Evolutionary conservation across 1,140 invertebrate species (phyloP).

Genomic region (Littorina saxatilis): DNA sequence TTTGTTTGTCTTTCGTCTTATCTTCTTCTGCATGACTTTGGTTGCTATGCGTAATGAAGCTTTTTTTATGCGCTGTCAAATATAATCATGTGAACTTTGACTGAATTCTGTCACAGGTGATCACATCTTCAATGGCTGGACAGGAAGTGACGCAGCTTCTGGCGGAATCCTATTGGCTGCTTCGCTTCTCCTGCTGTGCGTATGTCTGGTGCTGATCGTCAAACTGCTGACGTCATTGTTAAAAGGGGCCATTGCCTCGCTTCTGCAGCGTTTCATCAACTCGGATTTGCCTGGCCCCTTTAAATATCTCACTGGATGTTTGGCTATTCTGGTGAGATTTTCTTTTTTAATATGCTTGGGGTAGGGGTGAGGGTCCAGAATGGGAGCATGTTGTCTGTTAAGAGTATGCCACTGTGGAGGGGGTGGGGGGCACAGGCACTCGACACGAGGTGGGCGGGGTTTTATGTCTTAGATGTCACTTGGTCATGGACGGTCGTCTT

Average conservation of each 20-base stretch:
- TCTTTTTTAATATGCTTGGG: too few relatives aligned
- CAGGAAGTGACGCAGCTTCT: slow-evolving; percentile 73
- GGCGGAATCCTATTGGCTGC: slow-evolving; percentile 76
- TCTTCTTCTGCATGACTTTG: not conserved
- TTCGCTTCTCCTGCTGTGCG: slow-evolving; percentile 77
- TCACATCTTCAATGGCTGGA: slow-evolving; percentile 56
- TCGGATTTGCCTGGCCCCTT: slow-evolving; percentile 76
- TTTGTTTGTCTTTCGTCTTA: not conserved
- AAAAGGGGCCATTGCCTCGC: slow-evolving; percentile 76
- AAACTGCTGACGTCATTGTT: slow-evolving; percentile 77
- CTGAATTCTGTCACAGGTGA: slow-evolving; percentile 54
- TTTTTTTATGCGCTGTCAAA: too few relatives aligned
- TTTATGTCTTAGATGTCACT: too few relatives aligned
- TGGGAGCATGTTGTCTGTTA: too few relatives aligned
- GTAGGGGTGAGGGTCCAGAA: too few relatives aligned
- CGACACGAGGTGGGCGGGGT: too few relatives aligned
- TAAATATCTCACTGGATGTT: slow-evolving; percentile 76
- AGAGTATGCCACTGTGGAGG: too few relatives aligned
- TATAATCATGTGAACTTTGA: too few relatives aligned
- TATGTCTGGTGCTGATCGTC: slow-evolving; percentile 80
- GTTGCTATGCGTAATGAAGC: not conserved
- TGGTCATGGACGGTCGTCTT: too few relatives aligned
- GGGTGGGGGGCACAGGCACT: too few relatives aligned
- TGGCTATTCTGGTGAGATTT: slow-evolving; percentile 76
- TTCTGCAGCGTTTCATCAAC: slow-evolving; percentile 78